Evolutionary conservation across 1,140 invertebrate genomes (phyloP).

Genomic region (Planococcus citri): DNA sequence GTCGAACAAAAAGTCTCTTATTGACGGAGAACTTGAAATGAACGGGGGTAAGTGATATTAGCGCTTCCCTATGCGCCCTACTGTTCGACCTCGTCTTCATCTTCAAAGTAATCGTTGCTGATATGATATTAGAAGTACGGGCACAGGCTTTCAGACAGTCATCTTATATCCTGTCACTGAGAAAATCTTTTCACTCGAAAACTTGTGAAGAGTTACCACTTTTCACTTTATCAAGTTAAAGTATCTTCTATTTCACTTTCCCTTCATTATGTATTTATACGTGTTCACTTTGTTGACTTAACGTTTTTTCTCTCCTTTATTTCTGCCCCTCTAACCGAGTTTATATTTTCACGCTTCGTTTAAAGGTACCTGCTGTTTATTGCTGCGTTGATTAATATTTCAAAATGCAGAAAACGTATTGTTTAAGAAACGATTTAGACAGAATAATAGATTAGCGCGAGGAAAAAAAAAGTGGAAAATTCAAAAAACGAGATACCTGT

Average conservation of each 20-base stretch:
- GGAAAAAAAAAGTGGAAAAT: too few relatives aligned
- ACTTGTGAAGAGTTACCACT: constrained; percentile 4
- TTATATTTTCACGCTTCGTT: not conserved
- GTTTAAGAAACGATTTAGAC: not conserved
- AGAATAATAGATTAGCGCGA: too few relatives aligned
- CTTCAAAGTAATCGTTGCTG: not conserved
- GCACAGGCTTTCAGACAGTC: not conserved
- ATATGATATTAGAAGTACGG: constrained; percentile 13
- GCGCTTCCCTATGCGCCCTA: not conserved
- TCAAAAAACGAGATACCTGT: too few relatives aligned
- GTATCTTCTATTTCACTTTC: not conserved
- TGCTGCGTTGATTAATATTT: not conserved
- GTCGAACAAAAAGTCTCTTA: constrained; percentile 14
- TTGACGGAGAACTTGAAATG: constrained; percentile 15
- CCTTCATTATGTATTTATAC: constrained; percentile 8
- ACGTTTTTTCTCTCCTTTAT: not conserved
- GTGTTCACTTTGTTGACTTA: not conserved
- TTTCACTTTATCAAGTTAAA: constrained; percentile 3
- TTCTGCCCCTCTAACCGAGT: not conserved
- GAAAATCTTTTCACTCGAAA: constrained; percentile 17
- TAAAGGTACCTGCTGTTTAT: not conserved
- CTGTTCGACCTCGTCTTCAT: not conserved
- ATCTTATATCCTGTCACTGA: constrained; percentile 16
- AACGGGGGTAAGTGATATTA: constrained; percentile 15
- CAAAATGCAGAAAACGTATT: not conserved